A percentile compares a stretch with the other conserved stretches of the same genome.
These are phyloP conservation scores for Bucorvus abyssinicus DNA, from an alignment of 2,797 vertebrate species.

Conservation along the genomic window DNA sequence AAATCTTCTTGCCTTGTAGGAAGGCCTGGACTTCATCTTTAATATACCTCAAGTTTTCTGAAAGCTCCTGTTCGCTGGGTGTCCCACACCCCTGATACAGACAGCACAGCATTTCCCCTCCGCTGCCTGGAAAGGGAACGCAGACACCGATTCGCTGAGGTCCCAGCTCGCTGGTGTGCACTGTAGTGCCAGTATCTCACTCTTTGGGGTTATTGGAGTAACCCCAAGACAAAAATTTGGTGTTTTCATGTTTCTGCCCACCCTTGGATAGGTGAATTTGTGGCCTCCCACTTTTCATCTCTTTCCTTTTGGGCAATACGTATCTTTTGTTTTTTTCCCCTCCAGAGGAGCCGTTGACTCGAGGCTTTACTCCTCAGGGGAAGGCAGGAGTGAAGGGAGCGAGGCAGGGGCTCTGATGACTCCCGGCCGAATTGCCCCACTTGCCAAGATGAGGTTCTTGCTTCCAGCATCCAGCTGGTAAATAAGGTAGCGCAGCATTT, in stretches of 20 bases:
- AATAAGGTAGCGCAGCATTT: not conserved
- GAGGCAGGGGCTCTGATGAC: not conserved
- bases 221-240: not conserved
- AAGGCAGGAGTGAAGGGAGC: not conserved
- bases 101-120: not conserved
- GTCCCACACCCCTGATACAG: not conserved
- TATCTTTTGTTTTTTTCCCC: not conserved
- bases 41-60: not conserved
- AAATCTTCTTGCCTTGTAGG: not conserved
- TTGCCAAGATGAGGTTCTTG: not conserved
- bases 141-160: not conserved
- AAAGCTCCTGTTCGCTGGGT: not conserved
- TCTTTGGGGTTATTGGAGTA: not conserved
- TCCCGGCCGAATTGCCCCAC: not conserved
- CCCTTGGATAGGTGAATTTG: not conserved
- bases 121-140: not conserved
- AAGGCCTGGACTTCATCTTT: not conserved
- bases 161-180: not conserved
- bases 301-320: not conserved
- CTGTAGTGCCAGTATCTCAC: not conserved
- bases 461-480: not conserved
- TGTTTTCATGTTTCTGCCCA: not conserved
- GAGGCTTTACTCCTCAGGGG: not conserved
- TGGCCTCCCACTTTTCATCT: not conserved
- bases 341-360: not conserved